Conservation (phyloP, 2,888 invertebrate genomes). For the Melolontha melolontha region DNA sequence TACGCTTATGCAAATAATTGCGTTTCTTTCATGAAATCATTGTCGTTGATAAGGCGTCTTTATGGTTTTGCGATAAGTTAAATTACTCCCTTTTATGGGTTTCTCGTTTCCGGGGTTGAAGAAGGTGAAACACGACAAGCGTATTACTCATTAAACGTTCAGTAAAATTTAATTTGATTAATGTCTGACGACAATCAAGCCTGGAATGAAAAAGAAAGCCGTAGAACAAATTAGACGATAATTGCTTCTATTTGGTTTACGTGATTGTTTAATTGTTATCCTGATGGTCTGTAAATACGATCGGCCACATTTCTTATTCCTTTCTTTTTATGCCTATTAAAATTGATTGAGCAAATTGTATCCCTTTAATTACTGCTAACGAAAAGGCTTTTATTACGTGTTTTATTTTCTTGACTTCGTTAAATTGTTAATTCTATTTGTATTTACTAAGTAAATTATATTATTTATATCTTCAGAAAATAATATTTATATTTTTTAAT, state of each 20-base stretch:
- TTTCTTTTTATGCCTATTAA: too few species aligned
- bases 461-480: too few species aligned
- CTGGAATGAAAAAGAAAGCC: neutral
- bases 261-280: neutral
- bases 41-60: conserved; percentile 10
- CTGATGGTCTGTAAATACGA: too few species aligned
- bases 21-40: conserved; percentile 16
- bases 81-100: conserved; percentile 18
- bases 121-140: conserved; percentile 8
- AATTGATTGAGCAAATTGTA: too few species aligned
- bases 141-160: conserved; percentile 18
- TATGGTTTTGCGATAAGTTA: conserved; percentile 26
- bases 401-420: too few species aligned
- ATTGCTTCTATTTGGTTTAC: neutral
- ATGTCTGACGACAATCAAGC: neutral
- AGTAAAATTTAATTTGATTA: conserved; percentile 27
- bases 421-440: too few species aligned
- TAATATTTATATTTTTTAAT: too few species aligned
- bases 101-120: neutral
- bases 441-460: too few species aligned
- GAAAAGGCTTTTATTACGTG: too few species aligned
- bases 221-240: conserved; percentile 4
- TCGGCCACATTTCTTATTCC: too few species aligned
- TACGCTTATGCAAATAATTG: conserved; percentile 8
- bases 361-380: too few species aligned